A percentile compares a stretch with the other conserved stretches of the same genome.
phyloP scores from a whole-genome alignment of 1,140 invertebrate genomes.

The Penaeus vannamei region DNA sequence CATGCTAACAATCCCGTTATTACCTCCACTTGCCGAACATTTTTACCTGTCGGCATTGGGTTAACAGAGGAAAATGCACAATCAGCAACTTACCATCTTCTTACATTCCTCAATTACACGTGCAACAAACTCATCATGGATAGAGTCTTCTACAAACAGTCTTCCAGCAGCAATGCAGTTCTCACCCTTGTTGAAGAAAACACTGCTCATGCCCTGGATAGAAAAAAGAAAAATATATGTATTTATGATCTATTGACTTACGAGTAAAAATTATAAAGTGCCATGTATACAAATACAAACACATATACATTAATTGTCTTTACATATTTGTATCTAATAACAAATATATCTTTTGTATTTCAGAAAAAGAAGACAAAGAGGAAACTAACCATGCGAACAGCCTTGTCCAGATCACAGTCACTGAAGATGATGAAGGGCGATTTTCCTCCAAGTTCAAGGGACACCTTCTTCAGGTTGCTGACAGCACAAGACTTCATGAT shows the following conservation, averaged over 20 bases:
- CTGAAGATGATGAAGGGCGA: slow-evolving; percentile 94
- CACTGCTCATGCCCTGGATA: slow-evolving; percentile 88
- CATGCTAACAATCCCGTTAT: too few species aligned
- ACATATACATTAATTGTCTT: too few species aligned
- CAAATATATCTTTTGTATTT: not conserved
- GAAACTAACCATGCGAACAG: slow-evolving; percentile 84
- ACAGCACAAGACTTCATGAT: slow-evolving; percentile 91
- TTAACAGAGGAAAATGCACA: not conserved
- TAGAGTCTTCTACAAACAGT: slow-evolving; percentile 90
- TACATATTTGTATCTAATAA: too few species aligned
- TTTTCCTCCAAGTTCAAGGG: slow-evolving; percentile 94
- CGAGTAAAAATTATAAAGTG: too few species aligned
- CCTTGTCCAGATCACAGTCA: slow-evolving; percentile 94
- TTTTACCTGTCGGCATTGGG: too few species aligned
- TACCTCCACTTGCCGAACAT: too few species aligned
- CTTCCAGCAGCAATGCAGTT: slow-evolving; percentile 98
- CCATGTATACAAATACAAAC: too few species aligned
- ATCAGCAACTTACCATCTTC: slow-evolving; percentile 78
- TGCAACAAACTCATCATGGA: slow-evolving; percentile 90
- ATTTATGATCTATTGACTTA: not conserved
- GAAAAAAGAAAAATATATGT: slow-evolving; percentile 43
- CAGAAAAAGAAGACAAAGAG: not conserved
- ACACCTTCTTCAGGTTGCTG: slow-evolving; percentile 94
- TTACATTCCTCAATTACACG: slow-evolving; percentile 86
- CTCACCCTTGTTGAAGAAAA: slow-evolving; percentile 99